phyloP scores from a whole-genome alignment of 1,140 invertebrate genomes.

The Akabosia matsudoensis region DNA sequence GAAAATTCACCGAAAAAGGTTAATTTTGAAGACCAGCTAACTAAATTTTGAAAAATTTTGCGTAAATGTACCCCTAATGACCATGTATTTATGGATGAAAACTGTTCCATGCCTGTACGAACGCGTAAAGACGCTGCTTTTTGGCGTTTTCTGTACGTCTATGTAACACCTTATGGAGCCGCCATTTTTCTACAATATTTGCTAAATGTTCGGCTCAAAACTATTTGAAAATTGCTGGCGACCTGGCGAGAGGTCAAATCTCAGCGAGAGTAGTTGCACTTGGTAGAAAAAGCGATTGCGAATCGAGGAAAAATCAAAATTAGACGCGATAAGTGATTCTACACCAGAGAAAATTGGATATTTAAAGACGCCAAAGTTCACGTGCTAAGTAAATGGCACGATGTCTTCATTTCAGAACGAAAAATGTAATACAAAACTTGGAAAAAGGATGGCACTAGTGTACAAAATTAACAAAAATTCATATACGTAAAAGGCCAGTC shows the following conservation, averaged over 20 bases:
- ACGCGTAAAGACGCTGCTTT: no score
- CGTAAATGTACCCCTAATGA: neutral
- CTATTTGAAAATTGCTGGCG: slow-evolving; percentile 12
- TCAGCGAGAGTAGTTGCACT: neutral
- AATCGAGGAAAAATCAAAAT: slow-evolving; percentile 10
- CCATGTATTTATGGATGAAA: no score
- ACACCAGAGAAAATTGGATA: neutral
- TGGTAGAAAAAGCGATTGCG: neutral
- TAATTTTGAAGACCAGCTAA: neutral
- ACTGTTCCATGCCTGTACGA: no score
- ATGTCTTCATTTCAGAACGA: neutral
- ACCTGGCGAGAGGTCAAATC: neutral
- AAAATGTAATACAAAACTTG: neutral
- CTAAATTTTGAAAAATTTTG: neutral
- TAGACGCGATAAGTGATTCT: neutral
- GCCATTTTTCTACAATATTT: neutral
- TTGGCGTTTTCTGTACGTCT: neutral
- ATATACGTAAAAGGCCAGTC: neutral
- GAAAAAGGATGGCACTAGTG: neutral
- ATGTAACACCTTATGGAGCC: neutral
- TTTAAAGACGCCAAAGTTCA: neutral
- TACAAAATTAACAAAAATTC: neutral
- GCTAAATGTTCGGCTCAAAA: neutral
- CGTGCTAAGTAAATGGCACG: neutral
- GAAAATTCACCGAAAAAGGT: neutral